Conservation (phyloP, 2,113 vertebrate species). For the Brachypteracias leptosomus region DNA sequence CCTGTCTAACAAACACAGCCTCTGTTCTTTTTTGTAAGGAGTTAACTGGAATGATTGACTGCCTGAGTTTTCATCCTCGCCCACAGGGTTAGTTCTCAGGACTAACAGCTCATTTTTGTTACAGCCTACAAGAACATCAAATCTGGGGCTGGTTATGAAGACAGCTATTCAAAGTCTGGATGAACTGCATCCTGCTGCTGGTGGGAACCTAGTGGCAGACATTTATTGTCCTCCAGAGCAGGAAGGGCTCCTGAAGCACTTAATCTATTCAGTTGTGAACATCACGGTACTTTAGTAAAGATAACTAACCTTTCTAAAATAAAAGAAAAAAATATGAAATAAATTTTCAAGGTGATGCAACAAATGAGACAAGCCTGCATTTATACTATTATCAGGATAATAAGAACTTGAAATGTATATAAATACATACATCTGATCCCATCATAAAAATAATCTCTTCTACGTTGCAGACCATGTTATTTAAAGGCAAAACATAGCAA, state of each 20-base stretch:
- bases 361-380: background rate
- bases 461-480: background rate
- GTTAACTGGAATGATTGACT: background rate
- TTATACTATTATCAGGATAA: background rate
- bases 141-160: background rate
- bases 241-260: background rate
- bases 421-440: background rate
- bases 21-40: background rate
- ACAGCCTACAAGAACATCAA: background rate
- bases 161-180: background rate
- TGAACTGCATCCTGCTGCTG: background rate
- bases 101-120: background rate
- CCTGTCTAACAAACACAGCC: background rate
- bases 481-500: slow-evolving; percentile 68
- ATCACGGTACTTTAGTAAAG: background rate
- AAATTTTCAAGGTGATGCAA: background rate
- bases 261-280: background rate
- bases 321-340: background rate
- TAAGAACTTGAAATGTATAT: background rate
- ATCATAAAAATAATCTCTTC: slow-evolving; percentile 21
- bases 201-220: background rate
- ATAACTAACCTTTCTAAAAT: background rate
- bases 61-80: background rate
- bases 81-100: background rate
- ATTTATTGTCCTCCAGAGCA: background rate